Conservation (phyloP, 2,113 vertebrate genomes). For the Takifugu bimaculatus region DNA sequence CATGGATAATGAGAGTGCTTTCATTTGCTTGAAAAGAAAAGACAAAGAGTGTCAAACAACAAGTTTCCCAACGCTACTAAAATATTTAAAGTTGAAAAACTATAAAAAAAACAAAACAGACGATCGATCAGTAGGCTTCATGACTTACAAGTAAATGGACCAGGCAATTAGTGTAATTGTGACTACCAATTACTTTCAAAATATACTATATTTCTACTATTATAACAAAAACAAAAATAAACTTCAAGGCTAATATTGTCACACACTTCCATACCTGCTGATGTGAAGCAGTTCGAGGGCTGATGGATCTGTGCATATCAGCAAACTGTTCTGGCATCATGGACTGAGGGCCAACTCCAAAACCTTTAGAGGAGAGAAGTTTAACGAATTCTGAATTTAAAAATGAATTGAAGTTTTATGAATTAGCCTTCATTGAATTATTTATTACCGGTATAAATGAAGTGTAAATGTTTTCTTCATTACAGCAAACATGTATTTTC, state of each 20-base stretch:
- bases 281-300: constrained; percentile 74
- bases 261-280: constrained; percentile 59
- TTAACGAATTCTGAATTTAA: neutral
- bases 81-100: too few relatives aligned
- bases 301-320: constrained; percentile 83
- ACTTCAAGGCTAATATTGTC: neutral
- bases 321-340: constrained; percentile 85
- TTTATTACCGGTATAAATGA: neutral
- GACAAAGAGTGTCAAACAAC: neutral
- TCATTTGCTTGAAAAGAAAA: constrained; percentile 75
- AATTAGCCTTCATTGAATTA: neutral
- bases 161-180: neutral
- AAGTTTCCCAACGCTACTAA: neutral
- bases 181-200: neutral
- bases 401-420: too few relatives aligned
- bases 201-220: too few relatives aligned
- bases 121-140: too few relatives aligned
- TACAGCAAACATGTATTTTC: neutral
- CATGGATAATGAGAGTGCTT: constrained; percentile 76
- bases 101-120: too few relatives aligned
- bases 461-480: neutral
- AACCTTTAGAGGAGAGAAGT: constrained; percentile 67
- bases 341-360: constrained; percentile 79
- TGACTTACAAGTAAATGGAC: too few relatives aligned
- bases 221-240: neutral